These are phyloP conservation scores for Pteruthius melanotis DNA, from an alignment of 2,113 vertebrate species.

Conservation along the genomic window DNA sequence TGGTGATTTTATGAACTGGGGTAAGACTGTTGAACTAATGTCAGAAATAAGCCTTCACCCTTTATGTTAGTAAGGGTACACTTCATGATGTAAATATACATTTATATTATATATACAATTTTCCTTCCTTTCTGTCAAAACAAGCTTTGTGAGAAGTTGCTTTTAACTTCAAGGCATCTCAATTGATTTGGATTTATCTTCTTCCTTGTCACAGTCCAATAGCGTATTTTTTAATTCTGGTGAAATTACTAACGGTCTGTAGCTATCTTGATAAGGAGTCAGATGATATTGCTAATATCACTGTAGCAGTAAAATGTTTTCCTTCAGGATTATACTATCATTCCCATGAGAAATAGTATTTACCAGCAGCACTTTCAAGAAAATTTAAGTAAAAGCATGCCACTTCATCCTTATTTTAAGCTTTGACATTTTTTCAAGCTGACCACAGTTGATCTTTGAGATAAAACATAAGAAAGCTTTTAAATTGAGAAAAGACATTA, in stretches of 20 bases:
- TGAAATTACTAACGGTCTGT: background rate
- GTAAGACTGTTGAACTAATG: background rate
- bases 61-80: background rate
- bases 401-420: conserved; percentile 14
- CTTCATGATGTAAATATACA: background rate
- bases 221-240: background rate
- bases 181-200: background rate
- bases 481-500: background rate
- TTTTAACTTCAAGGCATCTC: background rate
- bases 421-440: background rate
- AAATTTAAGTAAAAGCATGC: background rate
- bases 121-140: background rate
- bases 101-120: background rate
- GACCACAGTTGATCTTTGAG: background rate
- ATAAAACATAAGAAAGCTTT: conserved; percentile 18
- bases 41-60: background rate
- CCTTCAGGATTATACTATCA: background rate
- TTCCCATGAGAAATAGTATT: background rate
- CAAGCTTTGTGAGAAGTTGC: background rate
- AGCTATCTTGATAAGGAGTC: background rate
- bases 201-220: background rate
- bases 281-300: background rate
- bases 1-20: background rate
- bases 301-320: background rate
- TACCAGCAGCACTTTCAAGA: background rate